Base-by-base conservation (phyloP, 2,797 vertebrate genomes). In the Urocyon cinereoargenteus region DNA sequence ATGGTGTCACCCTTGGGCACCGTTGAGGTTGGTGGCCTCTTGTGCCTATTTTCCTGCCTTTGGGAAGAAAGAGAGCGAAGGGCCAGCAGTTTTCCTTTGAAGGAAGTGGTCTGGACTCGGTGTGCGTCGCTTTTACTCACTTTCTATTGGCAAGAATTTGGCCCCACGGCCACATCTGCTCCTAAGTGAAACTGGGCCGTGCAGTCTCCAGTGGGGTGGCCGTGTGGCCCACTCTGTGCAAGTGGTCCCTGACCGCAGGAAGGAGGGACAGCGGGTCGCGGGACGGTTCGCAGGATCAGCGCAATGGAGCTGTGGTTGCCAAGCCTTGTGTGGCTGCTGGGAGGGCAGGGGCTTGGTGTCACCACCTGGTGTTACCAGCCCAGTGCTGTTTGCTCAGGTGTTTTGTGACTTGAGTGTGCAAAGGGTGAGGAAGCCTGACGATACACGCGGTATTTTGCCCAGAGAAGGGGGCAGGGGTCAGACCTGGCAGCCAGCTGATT, bases 261-360 rank as follows among this genome's bases (percentile, higher is more conserved):
- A 57, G 5, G 21, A 21, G 31, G 75, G 34, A 55, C 24, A 3
- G 49, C 6, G 7, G 13, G 61, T 18, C 2, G 26, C 4, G 51
- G 77, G 53, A 49, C 53, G 45, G n/a, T 10, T 4, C 6, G 8
- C 75, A 16, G 49, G 45, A 2, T 24, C 91, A 10, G 34, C 21
- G 31, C 59, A 19, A 4, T 6, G 15, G 13, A 8, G 45, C 6
- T 21, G 73, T 21, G 61, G 4, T 0, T 19, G 2, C 11, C 28
- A 0, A 31, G 62, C 21, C 4, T 4, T 0, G 7, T 1, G 0
- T 34, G 81, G 34, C 28, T 45, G 57, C 57, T 3, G 5, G n/a
- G 24, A 28, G 59, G 59, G 3, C 14, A 51, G 15, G 73, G n/a
- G 10, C 9, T 2, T 21, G 16, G 31, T 26, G 45, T 28, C 49